A percentile compares a stretch with the other conserved stretches of the same genome.
Conservation (phyloP, 2,113 vertebrate species). For the Rhynchomys soricoides region DNA sequence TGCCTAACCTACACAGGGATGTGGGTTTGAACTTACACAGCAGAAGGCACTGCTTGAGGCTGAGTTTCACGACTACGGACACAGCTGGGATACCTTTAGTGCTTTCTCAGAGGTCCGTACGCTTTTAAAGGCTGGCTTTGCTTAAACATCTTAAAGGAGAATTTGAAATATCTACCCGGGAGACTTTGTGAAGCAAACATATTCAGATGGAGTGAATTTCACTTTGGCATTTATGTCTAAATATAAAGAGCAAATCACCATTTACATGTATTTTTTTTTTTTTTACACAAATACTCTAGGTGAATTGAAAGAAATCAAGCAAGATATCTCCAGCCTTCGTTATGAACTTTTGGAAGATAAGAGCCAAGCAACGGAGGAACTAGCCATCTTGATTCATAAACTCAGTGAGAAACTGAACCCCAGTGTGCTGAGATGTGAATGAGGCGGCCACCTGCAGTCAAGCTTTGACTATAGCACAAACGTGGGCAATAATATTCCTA, state of each 20-base stretch:
- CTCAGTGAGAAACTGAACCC: constrained; percentile 91
- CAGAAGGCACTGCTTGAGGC: neutral
- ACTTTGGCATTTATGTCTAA: constrained; percentile 44
- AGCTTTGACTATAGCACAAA: constrained; percentile 85
- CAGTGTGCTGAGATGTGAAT: constrained; percentile 86
- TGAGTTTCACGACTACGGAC: neutral
- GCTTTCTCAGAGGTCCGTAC: neutral
- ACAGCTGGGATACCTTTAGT: neutral
- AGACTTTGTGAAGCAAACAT: neutral
- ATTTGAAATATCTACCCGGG: neutral
- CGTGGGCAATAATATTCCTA: constrained; percentile 90
- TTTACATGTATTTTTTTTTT: neutral
- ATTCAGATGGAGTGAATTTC: neutral
- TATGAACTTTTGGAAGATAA: constrained; percentile 94
- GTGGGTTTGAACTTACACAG: neutral
- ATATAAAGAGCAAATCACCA: constrained; percentile 20
- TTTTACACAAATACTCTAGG: constrained; percentile 82
- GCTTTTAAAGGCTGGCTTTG: constrained; percentile 27
- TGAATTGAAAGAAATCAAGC: constrained; percentile 95
- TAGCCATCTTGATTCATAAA: constrained; percentile 92
- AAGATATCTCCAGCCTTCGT: constrained; percentile 94
- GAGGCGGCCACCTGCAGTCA: constrained; percentile 61
- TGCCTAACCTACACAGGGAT: neutral
- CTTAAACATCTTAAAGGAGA: constrained; percentile 15
- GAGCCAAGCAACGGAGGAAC: constrained; percentile 92